phyloP scores from a whole-genome alignment of 1,140 invertebrate species.

The Sinella curviseta region DNA sequence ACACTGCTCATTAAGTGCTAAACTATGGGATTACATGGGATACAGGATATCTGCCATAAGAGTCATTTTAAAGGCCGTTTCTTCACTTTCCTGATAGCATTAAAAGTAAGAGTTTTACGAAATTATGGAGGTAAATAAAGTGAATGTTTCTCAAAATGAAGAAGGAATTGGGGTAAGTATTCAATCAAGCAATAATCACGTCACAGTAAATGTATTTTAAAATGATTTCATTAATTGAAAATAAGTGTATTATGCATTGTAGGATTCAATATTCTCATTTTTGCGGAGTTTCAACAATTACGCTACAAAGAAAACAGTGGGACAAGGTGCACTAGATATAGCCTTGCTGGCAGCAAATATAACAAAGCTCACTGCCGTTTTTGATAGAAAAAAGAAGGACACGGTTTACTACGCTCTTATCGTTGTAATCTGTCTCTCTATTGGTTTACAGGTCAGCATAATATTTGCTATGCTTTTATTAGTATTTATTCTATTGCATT shows the following conservation, averaged over 20 bases:
- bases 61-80: no score
- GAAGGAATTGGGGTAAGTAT: slow-evolving; percentile 8
- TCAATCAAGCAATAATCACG: no score
- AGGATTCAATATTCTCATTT: slow-evolving; percentile 15
- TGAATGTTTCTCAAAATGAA: not conserved
- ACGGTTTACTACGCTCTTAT: slow-evolving; percentile 18
- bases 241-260: not conserved
- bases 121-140: slow-evolving; percentile 18
- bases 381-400: slow-evolving; percentile 24
- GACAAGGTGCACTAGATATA: slow-evolving; percentile 33
- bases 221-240: not conserved
- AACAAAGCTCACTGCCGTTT: slow-evolving; percentile 18
- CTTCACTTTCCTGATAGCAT: no score
- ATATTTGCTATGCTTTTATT: not conserved
- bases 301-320: slow-evolving; percentile 34
- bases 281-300: slow-evolving; percentile 31
- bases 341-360: slow-evolving; percentile 33
- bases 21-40: no score
- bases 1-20: no score
- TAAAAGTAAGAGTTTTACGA: not conserved
- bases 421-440: slow-evolving; percentile 10
- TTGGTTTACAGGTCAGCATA: slow-evolving; percentile 14
- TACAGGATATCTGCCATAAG: no score
- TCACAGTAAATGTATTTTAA: not conserved
- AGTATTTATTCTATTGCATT: not conserved